phyloP scores from a whole-genome alignment of 37 sponge, comb jelly and placozoan genomes.

The Oscarella lobularis region DNA sequence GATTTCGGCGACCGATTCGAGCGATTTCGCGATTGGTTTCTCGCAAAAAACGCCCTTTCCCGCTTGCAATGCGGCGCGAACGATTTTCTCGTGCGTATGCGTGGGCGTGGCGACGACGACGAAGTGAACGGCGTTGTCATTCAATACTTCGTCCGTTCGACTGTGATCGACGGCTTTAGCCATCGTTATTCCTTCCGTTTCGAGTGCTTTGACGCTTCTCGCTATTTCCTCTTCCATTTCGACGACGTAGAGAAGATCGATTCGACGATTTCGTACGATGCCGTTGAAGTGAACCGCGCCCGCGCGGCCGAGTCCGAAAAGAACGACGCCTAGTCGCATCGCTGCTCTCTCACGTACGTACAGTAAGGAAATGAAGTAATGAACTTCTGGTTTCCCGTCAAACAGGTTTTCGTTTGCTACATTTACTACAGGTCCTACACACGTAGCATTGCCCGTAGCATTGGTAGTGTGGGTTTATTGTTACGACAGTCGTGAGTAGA shows the following conservation, averaged over 20 bases:
- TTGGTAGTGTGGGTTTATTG: too few relatives aligned
- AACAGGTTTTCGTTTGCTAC: too few relatives aligned
- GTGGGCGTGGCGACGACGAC: slow-evolving; percentile 63
- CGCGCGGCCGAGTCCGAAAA: slow-evolving; percentile 60
- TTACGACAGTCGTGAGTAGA: too few relatives aligned
- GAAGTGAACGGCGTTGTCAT: slow-evolving; percentile 31
- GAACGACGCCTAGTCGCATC: slow-evolving; percentile 29
- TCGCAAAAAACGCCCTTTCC: slow-evolving; percentile 74
- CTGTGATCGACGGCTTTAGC: background rate
- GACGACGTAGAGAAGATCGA: slow-evolving; percentile 40
- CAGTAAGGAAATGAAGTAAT: too few relatives aligned
- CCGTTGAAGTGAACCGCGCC: slow-evolving; percentile 42
- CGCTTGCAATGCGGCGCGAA: slow-evolving; percentile 27
- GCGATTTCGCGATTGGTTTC: slow-evolving; percentile 50
- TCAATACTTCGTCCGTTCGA: slow-evolving; percentile 10
- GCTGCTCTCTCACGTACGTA: too few relatives aligned
- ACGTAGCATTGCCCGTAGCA: too few relatives aligned
- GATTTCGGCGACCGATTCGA: slow-evolving; percentile 11
- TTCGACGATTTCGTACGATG: slow-evolving; percentile 17
- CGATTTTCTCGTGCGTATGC: slow-evolving; percentile 38
- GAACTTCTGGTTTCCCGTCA: too few relatives aligned
- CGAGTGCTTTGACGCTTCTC: background rate
- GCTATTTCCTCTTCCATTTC: slow-evolving; percentile 10
- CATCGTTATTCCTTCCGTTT: background rate
- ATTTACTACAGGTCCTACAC: too few relatives aligned